Conservation (phyloP, 1,140 invertebrate species). For the Drosophila lowei region DNA sequence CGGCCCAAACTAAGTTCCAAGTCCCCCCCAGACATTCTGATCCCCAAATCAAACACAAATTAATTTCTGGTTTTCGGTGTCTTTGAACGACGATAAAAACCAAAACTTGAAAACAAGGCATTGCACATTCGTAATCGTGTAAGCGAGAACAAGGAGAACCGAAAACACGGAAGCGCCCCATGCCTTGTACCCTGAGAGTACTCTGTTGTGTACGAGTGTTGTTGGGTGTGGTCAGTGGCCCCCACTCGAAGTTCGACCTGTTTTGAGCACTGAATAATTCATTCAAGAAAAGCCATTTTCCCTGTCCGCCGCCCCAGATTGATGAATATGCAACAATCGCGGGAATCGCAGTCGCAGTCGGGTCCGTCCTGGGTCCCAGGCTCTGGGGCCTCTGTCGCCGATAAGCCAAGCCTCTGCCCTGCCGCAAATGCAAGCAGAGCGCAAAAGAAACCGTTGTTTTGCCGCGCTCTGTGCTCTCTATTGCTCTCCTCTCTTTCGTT, state of each 20-base stretch:
- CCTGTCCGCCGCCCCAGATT: constrained; percentile 32
- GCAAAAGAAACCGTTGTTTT: not conserved
- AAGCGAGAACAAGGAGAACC: constrained; percentile 33
- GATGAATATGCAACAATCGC: constrained; percentile 68
- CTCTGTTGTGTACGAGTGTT: constrained; percentile 23
- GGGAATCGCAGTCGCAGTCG: no score
- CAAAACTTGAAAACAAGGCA: constrained; percentile 27
- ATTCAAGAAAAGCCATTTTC: constrained; percentile 77
- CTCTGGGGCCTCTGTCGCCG: not conserved
- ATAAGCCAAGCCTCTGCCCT: not conserved
- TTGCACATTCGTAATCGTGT: constrained; percentile 58
- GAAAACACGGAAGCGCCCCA: constrained; percentile 23
- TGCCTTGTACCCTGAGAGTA: no score
- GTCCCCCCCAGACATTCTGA: not conserved
- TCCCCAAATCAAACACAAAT: constrained; percentile 10
- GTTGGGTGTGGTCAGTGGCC: constrained; percentile 72
- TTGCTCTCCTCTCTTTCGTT: constrained; percentile 12
- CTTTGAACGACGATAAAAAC: constrained; percentile 57
- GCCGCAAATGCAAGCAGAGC: not conserved
- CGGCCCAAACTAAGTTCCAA: no score
- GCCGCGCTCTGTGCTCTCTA: no score
- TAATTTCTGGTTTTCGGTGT: constrained; percentile 26
- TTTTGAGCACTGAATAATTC: constrained; percentile 66
- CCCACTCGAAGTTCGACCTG: constrained; percentile 43
- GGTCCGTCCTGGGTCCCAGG: constrained; percentile 1